A percentile compares a stretch with the other conserved stretches of the same genome.
phyloP scores from a whole-genome alignment of 2,113 vertebrate species.

The Aptenodytes forsteri region DNA sequence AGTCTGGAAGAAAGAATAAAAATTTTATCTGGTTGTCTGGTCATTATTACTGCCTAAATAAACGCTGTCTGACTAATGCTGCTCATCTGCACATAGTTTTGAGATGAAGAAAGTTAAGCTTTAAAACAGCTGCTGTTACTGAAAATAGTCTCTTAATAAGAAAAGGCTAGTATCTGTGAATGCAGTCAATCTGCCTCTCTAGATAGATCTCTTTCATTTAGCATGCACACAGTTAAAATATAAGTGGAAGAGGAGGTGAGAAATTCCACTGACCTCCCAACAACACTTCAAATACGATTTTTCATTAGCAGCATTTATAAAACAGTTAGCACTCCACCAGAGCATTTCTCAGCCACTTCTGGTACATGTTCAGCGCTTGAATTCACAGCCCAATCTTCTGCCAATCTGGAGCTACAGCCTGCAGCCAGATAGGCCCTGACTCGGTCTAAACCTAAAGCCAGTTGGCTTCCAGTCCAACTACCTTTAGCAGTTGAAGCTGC shows the following conservation, averaged over 20 bases:
- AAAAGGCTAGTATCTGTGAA: not conserved
- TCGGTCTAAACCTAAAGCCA: not conserved
- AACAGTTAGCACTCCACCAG: not conserved
- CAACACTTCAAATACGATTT: not conserved
- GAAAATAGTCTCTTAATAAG: slow-evolving; percentile 10
- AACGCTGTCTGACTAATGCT: not conserved
- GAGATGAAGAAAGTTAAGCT: slow-evolving; percentile 43
- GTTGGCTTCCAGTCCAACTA: not conserved
- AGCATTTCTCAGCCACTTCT: not conserved
- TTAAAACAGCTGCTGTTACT: slow-evolving; percentile 37
- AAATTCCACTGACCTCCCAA: not conserved
- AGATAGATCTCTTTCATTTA: not conserved
- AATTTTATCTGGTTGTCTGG: not conserved
- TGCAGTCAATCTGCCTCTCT: not conserved
- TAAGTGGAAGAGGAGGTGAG: not conserved
- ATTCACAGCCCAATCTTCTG: not conserved
- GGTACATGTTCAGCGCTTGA: not conserved
- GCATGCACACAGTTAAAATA: not conserved
- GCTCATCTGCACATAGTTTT: slow-evolving; percentile 29
- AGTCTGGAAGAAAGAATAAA: not conserved
- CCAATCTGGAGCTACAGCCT: not conserved
- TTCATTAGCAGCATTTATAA: not conserved
- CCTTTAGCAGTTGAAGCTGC: not conserved
- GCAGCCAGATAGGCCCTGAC: not conserved
- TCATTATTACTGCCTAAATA: slow-evolving; percentile 21